Evolutionary conservation across 30 jellyfish, hydroid and myxozoan species (phyloP).

Genomic region (Turritopsis dohrnii): DNA sequence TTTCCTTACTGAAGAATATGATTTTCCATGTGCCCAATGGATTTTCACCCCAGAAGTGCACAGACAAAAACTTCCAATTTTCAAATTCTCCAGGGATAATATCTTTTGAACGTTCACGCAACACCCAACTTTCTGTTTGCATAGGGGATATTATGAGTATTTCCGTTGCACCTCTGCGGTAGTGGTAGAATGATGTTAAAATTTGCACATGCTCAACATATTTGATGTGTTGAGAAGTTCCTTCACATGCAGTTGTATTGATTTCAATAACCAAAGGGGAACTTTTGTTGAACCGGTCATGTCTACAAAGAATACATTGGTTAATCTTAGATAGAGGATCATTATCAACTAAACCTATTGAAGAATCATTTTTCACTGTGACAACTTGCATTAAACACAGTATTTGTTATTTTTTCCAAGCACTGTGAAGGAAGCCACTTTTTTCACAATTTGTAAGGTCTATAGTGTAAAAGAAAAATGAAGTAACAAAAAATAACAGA

Average conservation of each 20-base stretch:
- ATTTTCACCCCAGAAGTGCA: constrained; percentile 94
- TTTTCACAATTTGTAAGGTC: too few relatives aligned
- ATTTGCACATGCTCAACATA: constrained; percentile 85
- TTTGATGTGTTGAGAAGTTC: constrained; percentile 52
- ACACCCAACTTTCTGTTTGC: constrained; percentile 81
- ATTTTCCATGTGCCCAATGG: constrained; percentile 78
- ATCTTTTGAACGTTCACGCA: constrained; percentile 52
- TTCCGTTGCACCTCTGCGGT: constrained; percentile 77
- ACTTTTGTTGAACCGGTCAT: constrained; percentile 45
- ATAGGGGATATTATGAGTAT: constrained; percentile 67
- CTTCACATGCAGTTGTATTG: constrained; percentile 61
- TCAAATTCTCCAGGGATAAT: constrained; percentile 42
- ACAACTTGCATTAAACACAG: too few relatives aligned
- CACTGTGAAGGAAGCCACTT: too few relatives aligned
- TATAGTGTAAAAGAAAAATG: too few relatives aligned
- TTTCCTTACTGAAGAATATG: constrained; percentile 45
- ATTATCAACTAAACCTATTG: neutral
- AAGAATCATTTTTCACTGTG: too few relatives aligned
- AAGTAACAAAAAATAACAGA: too few relatives aligned
- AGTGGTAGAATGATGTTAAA: constrained; percentile 52
- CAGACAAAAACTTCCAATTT: constrained; percentile 77
- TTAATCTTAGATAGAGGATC: neutral
- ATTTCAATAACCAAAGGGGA: constrained; percentile 44
- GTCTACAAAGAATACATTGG: neutral
- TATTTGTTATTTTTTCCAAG: too few relatives aligned